These are phyloP conservation scores for Lasioglossum malachurum DNA, from an alignment of 2,888 invertebrate species.

Conservation along the genomic window DNA sequence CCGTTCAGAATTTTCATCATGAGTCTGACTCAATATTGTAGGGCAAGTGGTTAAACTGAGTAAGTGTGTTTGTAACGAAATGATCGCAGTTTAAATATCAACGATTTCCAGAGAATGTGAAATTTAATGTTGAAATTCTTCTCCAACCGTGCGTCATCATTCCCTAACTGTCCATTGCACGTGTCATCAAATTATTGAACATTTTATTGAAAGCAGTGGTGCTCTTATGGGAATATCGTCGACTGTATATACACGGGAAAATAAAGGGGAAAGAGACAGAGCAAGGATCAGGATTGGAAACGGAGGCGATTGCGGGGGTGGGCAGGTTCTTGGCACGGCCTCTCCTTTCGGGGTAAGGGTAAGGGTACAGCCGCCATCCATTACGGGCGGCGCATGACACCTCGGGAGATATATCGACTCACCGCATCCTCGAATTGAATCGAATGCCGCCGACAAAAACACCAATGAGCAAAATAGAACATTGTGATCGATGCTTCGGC, in stretches of 20 bases:
- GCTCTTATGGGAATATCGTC: not conserved
- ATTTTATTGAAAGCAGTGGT: not conserved
- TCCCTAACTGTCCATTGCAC: not conserved
- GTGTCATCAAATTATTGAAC: not conserved
- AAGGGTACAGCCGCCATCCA: slow-evolving; percentile 84
- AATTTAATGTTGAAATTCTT: too few relatives aligned
- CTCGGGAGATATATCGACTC: slow-evolving; percentile 83
- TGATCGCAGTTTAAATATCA: too few relatives aligned
- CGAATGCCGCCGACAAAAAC: slow-evolving; percentile 84
- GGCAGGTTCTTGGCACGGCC: slow-evolving; percentile 81
- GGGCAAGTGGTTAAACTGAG: too few relatives aligned
- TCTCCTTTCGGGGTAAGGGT: slow-evolving; percentile 81
- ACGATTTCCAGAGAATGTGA: too few relatives aligned
- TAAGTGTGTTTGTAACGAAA: too few relatives aligned
- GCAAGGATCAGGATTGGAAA: slow-evolving; percentile 70
- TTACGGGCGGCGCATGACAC: slow-evolving; percentile 83
- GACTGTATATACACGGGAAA: not conserved
- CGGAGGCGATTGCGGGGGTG: slow-evolving; percentile 64
- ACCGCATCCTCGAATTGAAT: slow-evolving; percentile 85
- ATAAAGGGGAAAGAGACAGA: slow-evolving; percentile 55
- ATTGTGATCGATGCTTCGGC: slow-evolving; percentile 83
- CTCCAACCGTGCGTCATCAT: not conserved
- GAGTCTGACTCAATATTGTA: too few relatives aligned
- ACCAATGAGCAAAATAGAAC: slow-evolving; percentile 85
- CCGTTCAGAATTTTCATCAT: too few relatives aligned